Base-by-base conservation (phyloP, 2,113 vertebrate genomes). In the Syngnathoides biaculeatus region DNA sequence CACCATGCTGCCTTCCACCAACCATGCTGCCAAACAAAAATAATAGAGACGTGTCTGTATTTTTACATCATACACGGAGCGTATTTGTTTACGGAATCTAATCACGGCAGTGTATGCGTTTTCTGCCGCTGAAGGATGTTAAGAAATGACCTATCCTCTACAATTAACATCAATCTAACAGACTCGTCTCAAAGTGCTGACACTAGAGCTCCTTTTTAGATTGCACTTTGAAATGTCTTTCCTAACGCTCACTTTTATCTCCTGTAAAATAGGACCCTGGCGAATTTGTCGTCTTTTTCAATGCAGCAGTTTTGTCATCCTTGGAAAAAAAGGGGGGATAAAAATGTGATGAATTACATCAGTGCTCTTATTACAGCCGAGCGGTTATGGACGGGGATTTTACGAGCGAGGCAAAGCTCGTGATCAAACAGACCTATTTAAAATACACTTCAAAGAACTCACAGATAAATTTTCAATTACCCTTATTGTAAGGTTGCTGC, bases 261-360 rank as follows among this genome's bases (percentile, higher is more conserved):
- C 47, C 73, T 11, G 65, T 74, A 78, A 79, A 83, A 87, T 74
- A 74, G 64, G 53, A 43, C 69, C 66, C 60, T 62, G 20, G 48
- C 82, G 73, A 75, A 84, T 86, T 87, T 82, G 67, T 77, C 61
- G 65, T 83, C 72, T 82, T 78, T 87, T 85, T 84, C 85, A 70
- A 52, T 10, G 55, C 74, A 79, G 86, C 83, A 88, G 82, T 71
- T 81, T 74, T 82, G 73, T 68, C 67, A 67, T 56, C 17, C 26
- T 50, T 65, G 78, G 61, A 61, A 71, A 77, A 75, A 82, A 53
- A 20, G 52, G 43, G 71, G 71, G 38, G 64, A 75, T 61, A 63
- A 83, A 85, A 86, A 77, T 69, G 71, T 80, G 74, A 83, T 83
- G 79, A 89, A 87, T 90, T 86, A 85, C 68, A 86, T 88, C 78